A percentile compares a stretch with the other conserved stretches of the same genome.
Conservation (phyloP, 2,888 invertebrate genomes). For the Seira sanloemensis region DNA sequence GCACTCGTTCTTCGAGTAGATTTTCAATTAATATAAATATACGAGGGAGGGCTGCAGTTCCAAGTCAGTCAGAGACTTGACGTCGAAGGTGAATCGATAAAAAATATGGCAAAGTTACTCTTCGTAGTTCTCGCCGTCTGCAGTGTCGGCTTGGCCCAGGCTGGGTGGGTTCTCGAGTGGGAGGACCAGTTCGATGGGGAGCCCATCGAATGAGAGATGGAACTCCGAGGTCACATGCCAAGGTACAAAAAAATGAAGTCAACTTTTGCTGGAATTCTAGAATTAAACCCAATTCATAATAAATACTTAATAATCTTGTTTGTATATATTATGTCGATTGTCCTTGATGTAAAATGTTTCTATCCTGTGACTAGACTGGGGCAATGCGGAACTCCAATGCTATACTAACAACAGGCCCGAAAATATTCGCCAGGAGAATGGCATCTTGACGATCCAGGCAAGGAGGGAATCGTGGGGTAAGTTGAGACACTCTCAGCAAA, state of each 20-base stretch:
- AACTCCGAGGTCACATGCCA: constrained; percentile 67
- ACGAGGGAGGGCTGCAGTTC: not conserved
- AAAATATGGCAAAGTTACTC: constrained; percentile 32
- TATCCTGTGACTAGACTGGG: constrained; percentile 58
- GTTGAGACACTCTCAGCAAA: constrained; percentile 25
- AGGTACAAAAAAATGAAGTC: too few relatives aligned
- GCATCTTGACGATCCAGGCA: constrained; percentile 61
- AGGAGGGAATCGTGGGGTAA: constrained; percentile 65
- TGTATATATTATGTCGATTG: too few relatives aligned
- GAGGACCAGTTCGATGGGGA: constrained; percentile 70
- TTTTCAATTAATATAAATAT: not conserved
- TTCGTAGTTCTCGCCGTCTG: constrained; percentile 28
- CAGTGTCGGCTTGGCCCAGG: constrained; percentile 43
- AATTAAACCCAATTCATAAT: not conserved
- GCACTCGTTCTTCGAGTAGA: too few relatives aligned
- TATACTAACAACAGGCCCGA: constrained; percentile 67
- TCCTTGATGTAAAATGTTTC: too few relatives aligned
- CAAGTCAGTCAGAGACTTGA: not conserved
- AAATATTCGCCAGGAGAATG: constrained; percentile 68
- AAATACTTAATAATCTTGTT: not conserved
- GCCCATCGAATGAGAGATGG: constrained; percentile 66
- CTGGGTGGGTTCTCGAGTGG: constrained; percentile 64
- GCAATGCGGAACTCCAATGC: constrained; percentile 71
- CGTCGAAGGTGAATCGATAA: too few relatives aligned
- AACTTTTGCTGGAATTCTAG: not conserved